These are phyloP conservation scores for Lepidocolaptes lacrymiger DNA, from an alignment of 2,797 vertebrate genomes.

Conservation along the genomic window DNA sequence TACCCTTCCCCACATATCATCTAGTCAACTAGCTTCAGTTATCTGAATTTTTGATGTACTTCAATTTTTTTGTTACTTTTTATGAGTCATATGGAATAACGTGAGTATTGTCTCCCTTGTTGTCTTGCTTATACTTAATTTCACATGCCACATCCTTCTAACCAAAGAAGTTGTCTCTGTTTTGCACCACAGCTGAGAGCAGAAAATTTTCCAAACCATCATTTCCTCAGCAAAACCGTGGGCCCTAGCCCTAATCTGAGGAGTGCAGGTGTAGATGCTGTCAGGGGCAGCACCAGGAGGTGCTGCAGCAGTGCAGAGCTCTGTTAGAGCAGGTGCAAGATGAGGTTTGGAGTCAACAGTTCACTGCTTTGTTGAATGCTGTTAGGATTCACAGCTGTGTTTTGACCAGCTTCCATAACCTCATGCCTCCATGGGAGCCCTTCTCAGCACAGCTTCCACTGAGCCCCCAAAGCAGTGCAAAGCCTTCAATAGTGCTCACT, in stretches of 20 bases:
- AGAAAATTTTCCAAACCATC: background rate
- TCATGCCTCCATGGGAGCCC: background rate
- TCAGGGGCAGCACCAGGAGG: background rate
- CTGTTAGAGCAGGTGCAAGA: background rate
- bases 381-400: background rate
- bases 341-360: background rate
- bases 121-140: background rate
- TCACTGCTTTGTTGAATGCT: background rate
- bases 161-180: background rate
- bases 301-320: background rate
- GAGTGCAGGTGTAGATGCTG: background rate
- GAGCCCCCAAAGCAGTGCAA: background rate
- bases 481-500: background rate
- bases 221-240: background rate
- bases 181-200: background rate
- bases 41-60: background rate
- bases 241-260: background rate
- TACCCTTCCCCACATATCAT: background rate
- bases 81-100: background rate
- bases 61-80: background rate
- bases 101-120: background rate
- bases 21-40: background rate
- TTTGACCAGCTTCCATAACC: constrained; percentile 25
- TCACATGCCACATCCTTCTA: background rate
- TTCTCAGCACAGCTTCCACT: background rate